These are phyloP conservation scores for Glaucidium brasilianum DNA, from an alignment of 2,113 vertebrate species.

Conservation along the genomic window DNA sequence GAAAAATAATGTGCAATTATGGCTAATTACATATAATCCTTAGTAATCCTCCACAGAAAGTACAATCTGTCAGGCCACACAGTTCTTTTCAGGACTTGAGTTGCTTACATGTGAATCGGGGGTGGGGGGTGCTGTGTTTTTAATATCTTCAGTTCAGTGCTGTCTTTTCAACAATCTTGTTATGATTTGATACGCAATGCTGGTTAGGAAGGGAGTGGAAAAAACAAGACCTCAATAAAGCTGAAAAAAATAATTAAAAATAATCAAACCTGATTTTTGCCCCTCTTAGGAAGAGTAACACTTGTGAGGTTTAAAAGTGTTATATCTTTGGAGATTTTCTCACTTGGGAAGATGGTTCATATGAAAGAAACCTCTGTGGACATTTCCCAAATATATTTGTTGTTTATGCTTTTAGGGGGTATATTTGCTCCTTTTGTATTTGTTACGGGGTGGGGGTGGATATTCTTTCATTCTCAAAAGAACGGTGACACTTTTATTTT, in stretches of 20 bases:
- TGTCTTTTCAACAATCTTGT: background rate
- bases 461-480: background rate
- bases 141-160: background rate
- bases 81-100: background rate
- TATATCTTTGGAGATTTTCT: background rate
- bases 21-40: background rate
- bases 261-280: background rate
- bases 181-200: background rate
- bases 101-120: background rate
- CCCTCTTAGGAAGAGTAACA: background rate
- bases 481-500: background rate
- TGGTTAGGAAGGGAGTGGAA: background rate
- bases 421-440: background rate
- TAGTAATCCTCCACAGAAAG: background rate
- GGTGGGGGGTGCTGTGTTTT: background rate
- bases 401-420: background rate
- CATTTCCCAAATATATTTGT: background rate
- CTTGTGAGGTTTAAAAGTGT: background rate
- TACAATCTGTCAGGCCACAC: background rate
- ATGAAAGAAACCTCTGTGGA: background rate
- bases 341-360: background rate
- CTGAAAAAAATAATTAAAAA: background rate
- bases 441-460: background rate
- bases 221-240: background rate
- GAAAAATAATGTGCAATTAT: background rate